These are phyloP conservation scores for Ylistrum balloti DNA, from an alignment of 1,140 invertebrate genomes.

Conservation along the genomic window DNA sequence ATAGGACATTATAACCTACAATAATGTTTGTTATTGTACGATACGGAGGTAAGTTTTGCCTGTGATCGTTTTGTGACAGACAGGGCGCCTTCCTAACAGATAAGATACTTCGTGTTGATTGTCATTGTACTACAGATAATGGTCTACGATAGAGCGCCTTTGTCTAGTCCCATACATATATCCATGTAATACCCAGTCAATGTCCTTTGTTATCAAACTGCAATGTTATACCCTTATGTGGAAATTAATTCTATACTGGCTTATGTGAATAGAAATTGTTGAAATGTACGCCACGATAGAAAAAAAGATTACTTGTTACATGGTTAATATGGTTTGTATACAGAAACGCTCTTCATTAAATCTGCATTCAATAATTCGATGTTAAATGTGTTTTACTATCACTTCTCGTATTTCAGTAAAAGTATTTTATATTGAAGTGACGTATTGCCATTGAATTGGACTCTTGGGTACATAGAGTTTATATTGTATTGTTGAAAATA, in stretches of 20 bases:
- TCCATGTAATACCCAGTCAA: background rate
- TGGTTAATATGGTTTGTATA: too few species aligned
- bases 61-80: background rate
- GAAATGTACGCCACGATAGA: too few species aligned
- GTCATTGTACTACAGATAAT: background rate
- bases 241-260: background rate
- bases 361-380: too few species aligned
- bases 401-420: too few species aligned
- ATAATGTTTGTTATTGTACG: background rate
- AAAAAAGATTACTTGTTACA: too few species aligned
- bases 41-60: background rate
- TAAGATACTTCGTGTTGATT: constrained; percentile 7
- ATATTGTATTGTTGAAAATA: too few species aligned
- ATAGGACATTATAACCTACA: background rate
- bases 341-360: too few species aligned
- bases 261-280: too few species aligned
- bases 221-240: background rate
- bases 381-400: too few species aligned
- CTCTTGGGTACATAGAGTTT: too few species aligned
- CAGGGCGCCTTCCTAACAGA: constrained; percentile 6
- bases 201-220: background rate
- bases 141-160: background rate
- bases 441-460: too few species aligned
- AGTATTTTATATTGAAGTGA: too few species aligned
- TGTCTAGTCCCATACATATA: background rate